Base-by-base conservation (phyloP, 2,888 invertebrate species). In the Heliconius charithonia region DNA sequence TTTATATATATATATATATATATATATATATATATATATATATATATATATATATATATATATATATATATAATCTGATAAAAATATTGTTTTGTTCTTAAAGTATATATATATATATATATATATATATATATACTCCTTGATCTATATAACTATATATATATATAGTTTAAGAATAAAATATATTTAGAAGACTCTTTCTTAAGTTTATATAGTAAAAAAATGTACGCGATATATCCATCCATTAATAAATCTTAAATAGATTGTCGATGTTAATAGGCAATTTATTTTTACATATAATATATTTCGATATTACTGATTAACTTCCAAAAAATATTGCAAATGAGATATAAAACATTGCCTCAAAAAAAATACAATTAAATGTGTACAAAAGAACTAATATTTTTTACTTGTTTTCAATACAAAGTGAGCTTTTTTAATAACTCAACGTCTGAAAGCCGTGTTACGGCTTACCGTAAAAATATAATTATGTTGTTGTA, bases 381-480 rank as follows among this genome's bases (percentile, higher is more conserved):
- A 56, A 56, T 29, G 22, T 32, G 25, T 72, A 25, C 32, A 59
- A 59, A 71, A 72, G 59, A 72, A 72, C 19, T 72, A 59, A 72
- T 72, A 72, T 69, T 45, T 69, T 63, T n/a, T 69, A 41, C 37
- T 41, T 69, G 25, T 69, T 69, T 41, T 69, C 7, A 45, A 69
- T 69, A 41, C 41, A 59, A 59, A 25, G 59, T 25, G 59, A 72
- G 72, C 59, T 37, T 72, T 72, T 71, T 37, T 72, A 32, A 25
- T 37, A 37, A 59, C 32, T 72, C 25, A 9, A 72, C 59, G 37
- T 59, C 59, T 72, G 32, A 72, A 72, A 59, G 16, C n/a, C 32
- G 25, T 13, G 59, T 72, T 56, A 56, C 51, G 56, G 16, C 59
- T 59, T 25, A 56, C 56, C 59, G 37, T 72, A n/a, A 59, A 72